Percentiles rank a stretch among this genome's conserved stretches.
Conservation (phyloP, 2,888 invertebrate species). For the Herminia tarsipennalis region DNA sequence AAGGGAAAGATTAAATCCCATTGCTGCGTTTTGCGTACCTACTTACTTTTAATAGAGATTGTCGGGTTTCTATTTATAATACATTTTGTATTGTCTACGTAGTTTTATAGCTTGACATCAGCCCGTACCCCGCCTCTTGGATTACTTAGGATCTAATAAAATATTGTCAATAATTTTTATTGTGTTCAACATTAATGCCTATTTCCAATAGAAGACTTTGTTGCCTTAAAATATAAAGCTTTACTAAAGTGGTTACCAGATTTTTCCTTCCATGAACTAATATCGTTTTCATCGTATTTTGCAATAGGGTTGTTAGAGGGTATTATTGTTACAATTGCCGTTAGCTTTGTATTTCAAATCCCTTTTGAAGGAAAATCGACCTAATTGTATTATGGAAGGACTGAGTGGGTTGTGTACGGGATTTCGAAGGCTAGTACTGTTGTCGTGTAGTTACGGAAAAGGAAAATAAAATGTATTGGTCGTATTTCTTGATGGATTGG, state of each 20-base stretch:
- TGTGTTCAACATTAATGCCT: too few relatives aligned
- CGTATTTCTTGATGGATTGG: constrained; percentile 41
- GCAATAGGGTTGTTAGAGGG: constrained; percentile 22
- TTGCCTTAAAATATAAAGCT: too few relatives aligned
- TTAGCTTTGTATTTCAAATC: constrained; percentile 35
- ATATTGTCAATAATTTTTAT: too few relatives aligned
- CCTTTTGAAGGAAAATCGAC: constrained; percentile 39
- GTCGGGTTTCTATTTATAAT: constrained; percentile 1
- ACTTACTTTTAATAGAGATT: too few relatives aligned
- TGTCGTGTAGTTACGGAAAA: constrained; percentile 27
- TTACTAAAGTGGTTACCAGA: too few relatives aligned
- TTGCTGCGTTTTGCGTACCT: too few relatives aligned
- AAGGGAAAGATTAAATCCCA: too few relatives aligned
- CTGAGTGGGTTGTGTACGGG: constrained; percentile 28
- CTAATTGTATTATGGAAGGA: constrained; percentile 43
- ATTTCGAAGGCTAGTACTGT: constrained; percentile 24
- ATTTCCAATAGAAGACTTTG: too few relatives aligned
- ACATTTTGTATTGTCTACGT: too few relatives aligned
- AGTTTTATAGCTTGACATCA: too few relatives aligned
- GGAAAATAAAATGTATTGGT: constrained; percentile 46
- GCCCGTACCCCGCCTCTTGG: too few relatives aligned
- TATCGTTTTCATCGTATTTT: constrained; percentile 28
- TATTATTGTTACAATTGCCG: constrained; percentile 39
- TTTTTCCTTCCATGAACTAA: constrained; percentile 18
- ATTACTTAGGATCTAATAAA: too few relatives aligned